phyloP scores from a whole-genome alignment of 2,888 invertebrate genomes.

The Sceliomorpha sp. region DNA sequence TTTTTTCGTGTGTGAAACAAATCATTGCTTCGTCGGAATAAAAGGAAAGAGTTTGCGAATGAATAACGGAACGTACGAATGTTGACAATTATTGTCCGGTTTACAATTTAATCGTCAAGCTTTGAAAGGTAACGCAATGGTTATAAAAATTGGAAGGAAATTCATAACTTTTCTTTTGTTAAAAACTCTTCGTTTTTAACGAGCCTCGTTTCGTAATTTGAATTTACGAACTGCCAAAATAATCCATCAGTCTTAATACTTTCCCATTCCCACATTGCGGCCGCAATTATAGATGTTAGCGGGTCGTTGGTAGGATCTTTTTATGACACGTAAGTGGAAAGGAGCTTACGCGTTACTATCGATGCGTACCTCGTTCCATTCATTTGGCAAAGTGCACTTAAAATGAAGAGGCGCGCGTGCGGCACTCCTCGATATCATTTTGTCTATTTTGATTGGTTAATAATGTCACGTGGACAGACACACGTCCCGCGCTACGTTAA shows the following conservation, averaged over 20 bases:
- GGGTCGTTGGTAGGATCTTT: constrained; percentile 28
- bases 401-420: constrained; percentile 37
- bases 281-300: constrained; percentile 6
- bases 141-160: constrained; percentile 38
- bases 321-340: constrained; percentile 14
- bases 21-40: constrained; percentile 14
- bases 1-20: constrained; percentile 27
- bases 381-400: constrained; percentile 29
- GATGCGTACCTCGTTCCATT: constrained; percentile 3
- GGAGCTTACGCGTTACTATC: constrained; percentile 9
- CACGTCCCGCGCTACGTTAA: constrained; percentile 56
- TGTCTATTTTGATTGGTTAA: constrained; percentile 25
- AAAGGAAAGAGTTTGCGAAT: constrained; percentile 16
- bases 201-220: too few relatives aligned
- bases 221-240: too few relatives aligned
- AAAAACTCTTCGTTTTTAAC: too few relatives aligned
- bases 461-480: constrained; percentile 9
- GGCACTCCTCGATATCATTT: constrained; percentile 7
- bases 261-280: too few relatives aligned
- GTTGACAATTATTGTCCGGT: too few relatives aligned
- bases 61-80: constrained; percentile 30
- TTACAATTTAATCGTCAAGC: constrained; percentile 8
- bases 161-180: too few relatives aligned
- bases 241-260: too few relatives aligned
- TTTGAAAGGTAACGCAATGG: constrained; percentile 2